Conservation (phyloP, 2,113 vertebrate genomes). For the Neopipo cinnamomea region DNA sequence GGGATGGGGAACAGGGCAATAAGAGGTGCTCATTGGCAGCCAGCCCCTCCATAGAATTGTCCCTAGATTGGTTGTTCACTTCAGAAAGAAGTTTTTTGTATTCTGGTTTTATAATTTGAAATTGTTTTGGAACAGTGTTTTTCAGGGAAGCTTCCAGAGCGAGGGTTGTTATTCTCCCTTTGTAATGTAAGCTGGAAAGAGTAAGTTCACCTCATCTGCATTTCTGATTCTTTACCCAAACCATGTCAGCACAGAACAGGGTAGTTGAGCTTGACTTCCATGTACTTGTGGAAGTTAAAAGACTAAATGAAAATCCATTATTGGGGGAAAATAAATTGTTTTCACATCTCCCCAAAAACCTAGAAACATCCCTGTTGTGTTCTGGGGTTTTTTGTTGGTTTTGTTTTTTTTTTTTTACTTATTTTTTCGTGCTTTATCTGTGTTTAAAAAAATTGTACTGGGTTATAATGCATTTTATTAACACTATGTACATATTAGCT, state of each 20-base stretch:
- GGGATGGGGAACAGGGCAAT: conserved; percentile 26
- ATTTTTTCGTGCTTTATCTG: conserved; percentile 72
- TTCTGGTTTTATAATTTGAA: conserved; percentile 56
- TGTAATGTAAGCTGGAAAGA: conserved; percentile 59
- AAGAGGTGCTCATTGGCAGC: conserved; percentile 54
- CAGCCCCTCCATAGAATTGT: conserved; percentile 37
- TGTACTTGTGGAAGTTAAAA: conserved; percentile 66
- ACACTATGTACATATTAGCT: conserved; percentile 84
- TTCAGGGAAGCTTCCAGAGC: conserved; percentile 75
- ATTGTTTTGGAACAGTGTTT: conserved; percentile 55
- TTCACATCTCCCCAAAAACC: conserved; percentile 57
- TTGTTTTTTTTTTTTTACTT: neutral
- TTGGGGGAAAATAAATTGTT: conserved; percentile 49
- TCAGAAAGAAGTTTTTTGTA: conserved; percentile 40
- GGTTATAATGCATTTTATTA: conserved; percentile 82
- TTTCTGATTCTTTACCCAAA: conserved; percentile 65
- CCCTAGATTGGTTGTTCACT: conserved; percentile 8
- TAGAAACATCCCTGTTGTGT: conserved; percentile 70
- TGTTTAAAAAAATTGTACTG: conserved; percentile 70
- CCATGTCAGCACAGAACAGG: conserved; percentile 76
- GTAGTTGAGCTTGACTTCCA: conserved; percentile 69
- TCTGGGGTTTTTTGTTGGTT: neutral
- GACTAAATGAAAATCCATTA: conserved; percentile 56
- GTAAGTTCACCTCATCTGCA: conserved; percentile 44
- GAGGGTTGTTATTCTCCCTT: conserved; percentile 10